Base-by-base conservation (phyloP, 1,140 invertebrate genomes). In the Lineus longissimus region DNA sequence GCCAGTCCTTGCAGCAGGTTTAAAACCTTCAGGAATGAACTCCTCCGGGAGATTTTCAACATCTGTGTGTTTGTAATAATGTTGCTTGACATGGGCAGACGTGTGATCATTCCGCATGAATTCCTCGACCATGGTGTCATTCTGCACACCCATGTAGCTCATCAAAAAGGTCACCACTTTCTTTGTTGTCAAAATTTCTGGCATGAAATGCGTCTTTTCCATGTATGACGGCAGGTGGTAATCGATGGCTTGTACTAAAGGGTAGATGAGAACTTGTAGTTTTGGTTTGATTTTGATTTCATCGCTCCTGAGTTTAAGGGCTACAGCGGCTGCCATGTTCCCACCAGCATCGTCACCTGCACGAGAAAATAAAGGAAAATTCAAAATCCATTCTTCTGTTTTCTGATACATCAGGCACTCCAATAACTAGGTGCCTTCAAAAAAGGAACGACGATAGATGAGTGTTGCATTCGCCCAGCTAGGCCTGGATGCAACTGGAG, bases 291-390 rank as follows among this genome's bases (percentile, higher is more conserved):
- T 33, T 7, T 15, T 22, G 25, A 41, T 31, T 22, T 61, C 47
- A 59, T 70, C 69, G 9, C 68, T 56, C 17, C 66, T 59, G 17
- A 77, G 58, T n/a, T 70, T 57, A 2, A 68, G 55, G 25, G 67
- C 61, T 13, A 77, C 73, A 31, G 73, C 73, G 55, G 71, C 71
- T 15, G 71, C 69, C 13, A 76, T 58, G 59, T 76, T 76, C 13
- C 72, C 76, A 13, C 76, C 76, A 41, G 74, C 68, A 65, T 71
- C 72, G 43, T 78, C 75, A 11, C 74, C 74, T 76, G 25, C n/a
- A n/a, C n/a, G n/a, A n/a, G n/a, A n/a, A n/a, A n/a, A n/a, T 51
- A 69, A 25, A 17, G 33, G 36, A 58, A 17, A 55, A 55, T 27
- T 45, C 27, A 51, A 30, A 23, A 27, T 36, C 25, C 27, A 54